phyloP scores from a whole-genome alignment of 1,140 invertebrate species.

The Brachionus koreanus region DNA sequence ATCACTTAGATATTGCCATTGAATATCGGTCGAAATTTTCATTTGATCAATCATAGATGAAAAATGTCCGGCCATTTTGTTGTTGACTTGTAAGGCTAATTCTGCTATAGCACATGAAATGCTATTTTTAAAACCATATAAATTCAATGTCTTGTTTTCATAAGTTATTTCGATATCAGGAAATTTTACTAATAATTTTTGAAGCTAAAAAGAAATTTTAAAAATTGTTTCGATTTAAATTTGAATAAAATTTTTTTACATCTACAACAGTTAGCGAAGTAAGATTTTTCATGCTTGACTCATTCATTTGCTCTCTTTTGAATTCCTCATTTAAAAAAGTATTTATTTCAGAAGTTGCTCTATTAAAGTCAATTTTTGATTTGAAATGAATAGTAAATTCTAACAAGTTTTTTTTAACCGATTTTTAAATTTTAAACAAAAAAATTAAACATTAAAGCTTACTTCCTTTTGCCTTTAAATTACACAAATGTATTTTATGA shows the following conservation, averaged over 20 bases:
- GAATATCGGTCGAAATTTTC: background rate
- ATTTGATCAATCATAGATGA: background rate
- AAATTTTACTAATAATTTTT: background rate
- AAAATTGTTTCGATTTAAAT: background rate
- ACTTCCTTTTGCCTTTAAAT: background rate
- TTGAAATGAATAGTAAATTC: constrained; percentile 9
- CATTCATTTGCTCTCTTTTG: background rate
- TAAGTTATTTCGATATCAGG: background rate
- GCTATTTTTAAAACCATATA: background rate
- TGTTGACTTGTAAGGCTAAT: background rate
- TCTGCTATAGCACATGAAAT: background rate
- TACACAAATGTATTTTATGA: background rate
- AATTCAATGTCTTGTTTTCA: background rate
- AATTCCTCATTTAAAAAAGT: background rate
- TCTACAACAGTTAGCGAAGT: background rate
- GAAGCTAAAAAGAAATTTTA: background rate
- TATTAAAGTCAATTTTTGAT: background rate
- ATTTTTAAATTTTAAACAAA: background rate
- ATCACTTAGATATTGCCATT: constrained; percentile 11
- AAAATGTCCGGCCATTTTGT: background rate
- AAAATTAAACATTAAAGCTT: background rate
- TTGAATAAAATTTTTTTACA: background rate
- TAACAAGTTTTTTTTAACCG: background rate
- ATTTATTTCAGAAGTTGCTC: background rate
- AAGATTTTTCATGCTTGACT: background rate